phyloP scores from a whole-genome alignment of 2,113 vertebrate species.

The Procavia capensis region DNA sequence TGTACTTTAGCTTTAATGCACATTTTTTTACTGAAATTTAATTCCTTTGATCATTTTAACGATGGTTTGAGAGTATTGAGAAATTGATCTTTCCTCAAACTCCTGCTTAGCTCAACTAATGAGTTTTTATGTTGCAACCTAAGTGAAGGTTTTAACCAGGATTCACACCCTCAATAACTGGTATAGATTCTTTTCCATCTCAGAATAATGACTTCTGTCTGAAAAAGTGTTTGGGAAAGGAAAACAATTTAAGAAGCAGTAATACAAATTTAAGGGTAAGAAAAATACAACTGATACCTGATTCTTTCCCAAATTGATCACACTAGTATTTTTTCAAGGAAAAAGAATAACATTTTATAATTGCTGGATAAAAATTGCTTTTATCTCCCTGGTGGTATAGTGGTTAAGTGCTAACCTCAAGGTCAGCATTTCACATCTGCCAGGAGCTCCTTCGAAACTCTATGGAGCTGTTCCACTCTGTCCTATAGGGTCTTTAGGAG shows the following conservation, averaged over 20 bases:
- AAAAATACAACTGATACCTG: not conserved
- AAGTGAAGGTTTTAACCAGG: not conserved
- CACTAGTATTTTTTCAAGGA: slow-evolving; percentile 49
- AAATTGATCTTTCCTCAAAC: slow-evolving; percentile 23
- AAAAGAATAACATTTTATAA: slow-evolving; percentile 2
- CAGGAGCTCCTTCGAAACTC: no score
- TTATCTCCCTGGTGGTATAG: not conserved
- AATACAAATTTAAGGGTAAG: slow-evolving; percentile 23
- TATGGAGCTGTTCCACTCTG: no score
- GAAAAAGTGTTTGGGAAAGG: slow-evolving; percentile 9
- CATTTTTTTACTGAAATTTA: slow-evolving; percentile 33
- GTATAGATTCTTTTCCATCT: not conserved
- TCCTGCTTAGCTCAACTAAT: not conserved
- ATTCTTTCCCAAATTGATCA: slow-evolving; percentile 42
- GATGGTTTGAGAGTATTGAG: not conserved
- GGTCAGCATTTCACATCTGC: no score
- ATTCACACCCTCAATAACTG: not conserved
- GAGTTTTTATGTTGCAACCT: not conserved
- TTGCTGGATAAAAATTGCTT: not conserved
- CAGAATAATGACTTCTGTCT: slow-evolving; percentile 18
- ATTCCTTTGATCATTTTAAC: slow-evolving; percentile 38
- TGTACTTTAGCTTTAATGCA: slow-evolving; percentile 42
- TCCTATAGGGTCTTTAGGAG: no score
- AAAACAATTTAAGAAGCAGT: slow-evolving; percentile 41
- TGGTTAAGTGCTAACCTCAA: no score